phyloP scores from a whole-genome alignment of 1,140 invertebrate genomes.

The Pollicipes pollicipes region DNA sequence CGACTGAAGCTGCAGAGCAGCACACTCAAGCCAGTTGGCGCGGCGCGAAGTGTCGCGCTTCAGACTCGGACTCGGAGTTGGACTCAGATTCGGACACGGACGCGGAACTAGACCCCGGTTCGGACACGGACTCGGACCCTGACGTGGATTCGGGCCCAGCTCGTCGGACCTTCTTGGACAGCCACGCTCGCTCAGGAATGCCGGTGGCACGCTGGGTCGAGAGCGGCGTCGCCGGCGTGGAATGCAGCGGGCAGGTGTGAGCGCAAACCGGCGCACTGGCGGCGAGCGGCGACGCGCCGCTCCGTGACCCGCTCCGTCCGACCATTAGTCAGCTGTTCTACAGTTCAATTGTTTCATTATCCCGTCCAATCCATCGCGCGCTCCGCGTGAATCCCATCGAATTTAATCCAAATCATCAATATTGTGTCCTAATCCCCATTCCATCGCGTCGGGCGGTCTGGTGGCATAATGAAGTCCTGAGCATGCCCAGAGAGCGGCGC shows the following conservation, averaged over 20 bases:
- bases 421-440: slow-evolving; percentile 1
- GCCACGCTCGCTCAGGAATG: background rate
- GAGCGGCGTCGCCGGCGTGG: background rate
- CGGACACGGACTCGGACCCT: too few species aligned
- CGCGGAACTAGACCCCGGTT: too few species aligned
- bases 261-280: too few species aligned
- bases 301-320: too few species aligned
- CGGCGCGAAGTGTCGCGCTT: too few species aligned
- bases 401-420: slow-evolving; percentile 2
- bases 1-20: too few species aligned
- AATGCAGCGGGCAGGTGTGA: background rate
- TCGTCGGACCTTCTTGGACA: background rate
- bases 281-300: too few species aligned
- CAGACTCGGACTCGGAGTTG: too few species aligned
- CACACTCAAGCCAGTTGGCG: too few species aligned
- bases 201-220: background rate
- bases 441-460: background rate
- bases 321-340: background rate
- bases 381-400: background rate
- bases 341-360: background rate
- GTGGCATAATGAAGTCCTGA: background rate
- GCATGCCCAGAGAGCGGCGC: too few species aligned
- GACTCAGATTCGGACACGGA: too few species aligned
- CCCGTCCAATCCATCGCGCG: background rate
- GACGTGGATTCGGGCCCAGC: too few species aligned